Base-by-base conservation (phyloP, 2,888 invertebrate genomes). In the Horisme vitalbata region DNA sequence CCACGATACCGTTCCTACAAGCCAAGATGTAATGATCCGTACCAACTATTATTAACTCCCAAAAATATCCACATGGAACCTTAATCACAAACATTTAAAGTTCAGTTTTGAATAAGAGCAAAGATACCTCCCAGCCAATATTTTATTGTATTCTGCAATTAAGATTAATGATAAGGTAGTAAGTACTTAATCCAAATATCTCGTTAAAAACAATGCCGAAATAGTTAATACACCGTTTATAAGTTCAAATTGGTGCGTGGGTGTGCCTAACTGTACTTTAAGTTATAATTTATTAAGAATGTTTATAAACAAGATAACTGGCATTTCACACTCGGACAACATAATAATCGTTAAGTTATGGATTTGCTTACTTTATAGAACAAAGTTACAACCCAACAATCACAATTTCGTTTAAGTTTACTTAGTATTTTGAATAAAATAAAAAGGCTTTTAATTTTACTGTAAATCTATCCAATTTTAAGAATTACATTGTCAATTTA, bases 81-180 rank as follows among this genome's bases (percentile, higher is more conserved):
- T 63, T 84, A 81, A 70, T 53, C 48, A 49, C 35, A 60, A 13
- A 12, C 1, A 28, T 51, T 63, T 72, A 80, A 70, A 72, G 79
- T 68, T 55, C 52, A 75, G 57, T 68, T 70, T 79, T 35, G 10
- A 35, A 14, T 55, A 68, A 65, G 57, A 61, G 61, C 52, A 57
- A 10, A 57, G 52, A 59, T 65, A 74, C 66, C 74, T 77, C 69
- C 61, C 60, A 73, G 79, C 46, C 79, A 78, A 86, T 86, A 87
- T 86, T 86, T 88, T 88, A 88, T 87, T 86, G 84, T 86, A 87
- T 86, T 86, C 85, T 65, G 78, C 88, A 87, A 89, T 89, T 88
- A 88, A 88, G 88, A 89, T 89, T 86, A 83, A 88, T 88, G 88
- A 89, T 89, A 88, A 88, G 75, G 76, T 70, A 82, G 75, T 86